Base-by-base conservation (phyloP, 2,888 invertebrate genomes). In the Scaptomyza flava region DNA sequence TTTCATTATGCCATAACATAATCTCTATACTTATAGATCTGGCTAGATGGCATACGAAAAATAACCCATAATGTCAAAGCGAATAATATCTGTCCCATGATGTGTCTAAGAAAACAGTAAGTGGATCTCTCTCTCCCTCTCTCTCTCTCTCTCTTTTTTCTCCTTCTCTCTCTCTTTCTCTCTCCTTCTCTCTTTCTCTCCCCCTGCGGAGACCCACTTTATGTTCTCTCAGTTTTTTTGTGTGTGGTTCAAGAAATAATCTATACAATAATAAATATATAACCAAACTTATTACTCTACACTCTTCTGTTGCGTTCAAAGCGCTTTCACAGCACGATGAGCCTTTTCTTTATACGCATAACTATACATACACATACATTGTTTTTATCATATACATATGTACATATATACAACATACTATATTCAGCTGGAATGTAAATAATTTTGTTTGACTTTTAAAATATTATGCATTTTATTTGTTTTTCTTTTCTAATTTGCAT, bases 31-130 rank as follows among this genome's bases (percentile, higher is more conserved):
- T 93, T 93, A 90, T 95, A 99, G 98, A 96, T 95, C 91, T 99
- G 99, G 99, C 95, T 98, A 93, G 96, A 97, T 92, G 98, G 96
- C 80, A 94, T 99, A 89, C 95, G 99, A 93, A 95, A 95, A 93
- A 97, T 99, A 92, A 98, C 99, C 74, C 98, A 98, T 94, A 99
- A 99, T 94, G 98, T 98, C 90, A 99, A 99, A 94, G 98, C 98
- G 89, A 98, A 98, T 94, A 99, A 99, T 94, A 96, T 98, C 90
- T 99, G 99, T 93, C 99, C 99, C 62, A 97, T 98, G 96, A 99
- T 98, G 89, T 98, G 98, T 93, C 95, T 99, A 88, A 97, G 97
- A 93, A 99, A 99, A 94, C 99, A 99, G 99, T 99, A 96, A 97
- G 98, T 97, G 77, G 27, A 56, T 14, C 17, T 17, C 41, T 41